phyloP scores from a whole-genome alignment of 2,113 vertebrate species.

The Phaetusa simplex region DNA sequence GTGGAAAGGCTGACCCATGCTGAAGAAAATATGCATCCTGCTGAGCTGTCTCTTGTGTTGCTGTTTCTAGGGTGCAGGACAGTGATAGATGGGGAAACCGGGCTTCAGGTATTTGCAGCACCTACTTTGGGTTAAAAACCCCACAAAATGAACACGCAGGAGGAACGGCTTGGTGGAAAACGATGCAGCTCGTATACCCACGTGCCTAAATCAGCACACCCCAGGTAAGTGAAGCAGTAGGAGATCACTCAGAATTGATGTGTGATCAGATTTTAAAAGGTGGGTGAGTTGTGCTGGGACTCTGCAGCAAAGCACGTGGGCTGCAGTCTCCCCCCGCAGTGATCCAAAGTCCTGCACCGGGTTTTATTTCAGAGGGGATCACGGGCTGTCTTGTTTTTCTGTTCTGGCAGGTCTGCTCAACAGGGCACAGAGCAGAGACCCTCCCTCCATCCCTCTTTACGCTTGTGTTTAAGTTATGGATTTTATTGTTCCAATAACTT shows the following conservation, averaged over 20 bases:
- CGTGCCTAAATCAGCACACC: neutral
- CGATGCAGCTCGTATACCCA: fast-evolving
- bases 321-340: neutral
- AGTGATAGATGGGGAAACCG: neutral
- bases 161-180: neutral
- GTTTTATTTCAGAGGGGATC: neutral
- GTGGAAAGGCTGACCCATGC: neutral
- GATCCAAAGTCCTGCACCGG: neutral
- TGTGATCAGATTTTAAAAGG: neutral
- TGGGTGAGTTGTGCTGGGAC: neutral
- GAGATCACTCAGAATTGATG: neutral
- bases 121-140: neutral
- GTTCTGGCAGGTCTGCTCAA: neutral
- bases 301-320: neutral
- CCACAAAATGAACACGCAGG: neutral
- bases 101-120: neutral
- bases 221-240: neutral
- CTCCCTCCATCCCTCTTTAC: neutral
- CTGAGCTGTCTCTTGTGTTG: neutral
- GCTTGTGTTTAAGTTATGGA: neutral
- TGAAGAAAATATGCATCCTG: neutral
- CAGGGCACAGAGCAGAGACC: neutral
- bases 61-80: neutral
- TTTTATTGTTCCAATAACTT: slow-evolving; percentile 51
- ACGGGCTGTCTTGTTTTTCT: neutral